Conservation (phyloP, 2,113 vertebrate species). For the Lichenostomus cassidix region DNA sequence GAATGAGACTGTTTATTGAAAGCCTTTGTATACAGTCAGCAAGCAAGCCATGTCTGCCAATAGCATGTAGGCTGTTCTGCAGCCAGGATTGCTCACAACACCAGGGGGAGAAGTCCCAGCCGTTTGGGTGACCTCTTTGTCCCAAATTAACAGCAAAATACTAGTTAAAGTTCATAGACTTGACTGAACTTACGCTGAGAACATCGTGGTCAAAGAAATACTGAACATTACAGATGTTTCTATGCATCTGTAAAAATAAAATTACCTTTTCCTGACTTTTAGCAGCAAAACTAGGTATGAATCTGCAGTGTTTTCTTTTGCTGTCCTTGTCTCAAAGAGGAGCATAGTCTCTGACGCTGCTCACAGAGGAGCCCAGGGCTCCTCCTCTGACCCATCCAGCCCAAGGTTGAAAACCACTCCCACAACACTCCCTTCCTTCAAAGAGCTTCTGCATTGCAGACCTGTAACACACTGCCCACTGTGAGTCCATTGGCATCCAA, state of each 20-base stretch:
- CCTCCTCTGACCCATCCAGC: not conserved
- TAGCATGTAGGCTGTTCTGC: not conserved
- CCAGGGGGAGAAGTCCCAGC: not conserved
- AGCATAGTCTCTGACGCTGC: not conserved
- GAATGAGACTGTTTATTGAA: not conserved
- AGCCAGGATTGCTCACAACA: not conserved
- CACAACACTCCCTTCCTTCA: not conserved
- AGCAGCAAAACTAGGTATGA: not conserved
- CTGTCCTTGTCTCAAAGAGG: not conserved
- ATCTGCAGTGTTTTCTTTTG: not conserved
- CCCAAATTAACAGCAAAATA: conserved; percentile 2
- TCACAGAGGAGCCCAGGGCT: rapidly evolving
- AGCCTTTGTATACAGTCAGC: not conserved
- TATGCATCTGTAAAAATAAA: not conserved
- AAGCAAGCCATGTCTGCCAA: not conserved
- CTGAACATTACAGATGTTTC: not conserved
- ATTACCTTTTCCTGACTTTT: not conserved
- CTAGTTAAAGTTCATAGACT: not conserved
- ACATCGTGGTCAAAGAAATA: not conserved
- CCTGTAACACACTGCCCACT: not conserved
- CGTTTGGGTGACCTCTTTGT: not conserved
- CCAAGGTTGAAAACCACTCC: not conserved
- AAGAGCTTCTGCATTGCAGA: not conserved
- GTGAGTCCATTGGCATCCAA: not conserved
- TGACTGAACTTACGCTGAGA: not conserved